phyloP scores from a whole-genome alignment of 2,113 vertebrate genomes.

The Scomber colias region DNA sequence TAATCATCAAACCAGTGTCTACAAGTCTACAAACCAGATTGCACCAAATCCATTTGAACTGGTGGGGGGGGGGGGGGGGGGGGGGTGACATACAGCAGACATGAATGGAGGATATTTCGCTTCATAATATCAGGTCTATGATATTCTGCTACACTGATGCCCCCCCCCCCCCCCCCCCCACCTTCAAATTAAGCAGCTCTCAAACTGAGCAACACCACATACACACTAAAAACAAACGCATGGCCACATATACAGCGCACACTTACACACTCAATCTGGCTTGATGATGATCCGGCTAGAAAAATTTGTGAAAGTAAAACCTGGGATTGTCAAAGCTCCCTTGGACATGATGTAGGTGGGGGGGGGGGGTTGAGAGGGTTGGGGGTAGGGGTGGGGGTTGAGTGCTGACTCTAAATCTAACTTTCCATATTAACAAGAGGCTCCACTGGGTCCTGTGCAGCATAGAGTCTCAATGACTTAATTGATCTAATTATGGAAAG shows the following conservation, averaged over 20 bases:
- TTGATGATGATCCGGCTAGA: slow-evolving; percentile 48
- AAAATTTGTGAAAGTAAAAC: slow-evolving; percentile 51
- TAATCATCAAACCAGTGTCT: slow-evolving; percentile 18
- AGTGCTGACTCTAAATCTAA: slow-evolving; percentile 52
- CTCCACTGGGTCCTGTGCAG: slow-evolving; percentile 65
- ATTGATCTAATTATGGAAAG: slow-evolving; percentile 75
- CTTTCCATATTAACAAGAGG: slow-evolving; percentile 56
- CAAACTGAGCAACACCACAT: slow-evolving; percentile 24
- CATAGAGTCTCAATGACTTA: slow-evolving; percentile 69
- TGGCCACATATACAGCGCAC: slow-evolving; percentile 27
- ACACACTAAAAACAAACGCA: slow-evolving; percentile 35
- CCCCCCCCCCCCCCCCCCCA: neutral
- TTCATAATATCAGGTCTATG: slow-evolving; percentile 31
- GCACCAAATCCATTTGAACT: neutral
- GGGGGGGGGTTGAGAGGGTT: neutral
- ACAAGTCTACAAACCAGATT: slow-evolving; percentile 8
- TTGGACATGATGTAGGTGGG: slow-evolving; percentile 18
- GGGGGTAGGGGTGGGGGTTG: neutral
- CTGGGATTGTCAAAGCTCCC: slow-evolving; percentile 74
- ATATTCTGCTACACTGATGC: slow-evolving; percentile 21
- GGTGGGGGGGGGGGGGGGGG: neutral
- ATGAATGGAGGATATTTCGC: slow-evolving; percentile 10
- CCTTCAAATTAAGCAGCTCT: slow-evolving; percentile 14
- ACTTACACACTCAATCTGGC: slow-evolving; percentile 35
- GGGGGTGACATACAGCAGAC: neutral